Evolutionary conservation across 2,888 invertebrate species (phyloP).

Genomic region (Mesorhabditis spiculigera): DNA sequence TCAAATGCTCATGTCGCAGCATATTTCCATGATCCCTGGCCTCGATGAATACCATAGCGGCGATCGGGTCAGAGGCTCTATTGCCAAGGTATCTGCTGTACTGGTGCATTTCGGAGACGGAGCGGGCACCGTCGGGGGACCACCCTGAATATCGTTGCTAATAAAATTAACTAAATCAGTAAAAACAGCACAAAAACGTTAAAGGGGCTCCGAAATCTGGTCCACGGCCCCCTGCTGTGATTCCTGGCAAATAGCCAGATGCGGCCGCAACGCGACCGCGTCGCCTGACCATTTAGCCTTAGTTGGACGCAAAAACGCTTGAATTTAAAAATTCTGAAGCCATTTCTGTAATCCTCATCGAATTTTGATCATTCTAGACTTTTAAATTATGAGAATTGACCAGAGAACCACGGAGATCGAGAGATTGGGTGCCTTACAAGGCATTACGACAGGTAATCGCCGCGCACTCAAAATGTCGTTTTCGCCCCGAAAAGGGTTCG

Average conservation of each 20-base stretch:
- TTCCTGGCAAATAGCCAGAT: neutral
- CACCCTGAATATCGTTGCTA: conserved; percentile 30
- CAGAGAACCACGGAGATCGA: too few relatives aligned
- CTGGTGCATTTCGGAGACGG: conserved; percentile 36
- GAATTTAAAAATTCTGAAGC: too few relatives aligned
- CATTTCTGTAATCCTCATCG: too few relatives aligned
- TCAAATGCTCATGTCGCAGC: conserved; percentile 33
- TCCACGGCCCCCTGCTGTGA: neutral
- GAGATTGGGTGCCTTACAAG: too few relatives aligned
- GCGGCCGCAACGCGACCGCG: too few relatives aligned
- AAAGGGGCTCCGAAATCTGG: neutral
- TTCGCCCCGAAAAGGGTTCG: neutral
- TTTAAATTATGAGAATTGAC: too few relatives aligned
- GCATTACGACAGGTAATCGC: too few relatives aligned
- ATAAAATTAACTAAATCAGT: neutral
- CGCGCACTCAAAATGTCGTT: neutral
- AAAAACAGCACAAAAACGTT: neutral
- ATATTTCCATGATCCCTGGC: conserved; percentile 39
- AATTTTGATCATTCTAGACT: too few relatives aligned
- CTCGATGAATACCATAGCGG: conserved; percentile 40
- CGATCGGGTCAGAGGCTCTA: conserved; percentile 34
- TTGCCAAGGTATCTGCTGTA: conserved; percentile 22
- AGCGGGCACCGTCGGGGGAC: conserved; percentile 47
- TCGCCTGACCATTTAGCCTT: too few relatives aligned
- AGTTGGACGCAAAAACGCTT: too few relatives aligned